Percentiles rank a stretch among this genome's conserved stretches.
phyloP scores from a whole-genome alignment of 1,140 invertebrate genomes.

The Cydia fagiglandana region DNA sequence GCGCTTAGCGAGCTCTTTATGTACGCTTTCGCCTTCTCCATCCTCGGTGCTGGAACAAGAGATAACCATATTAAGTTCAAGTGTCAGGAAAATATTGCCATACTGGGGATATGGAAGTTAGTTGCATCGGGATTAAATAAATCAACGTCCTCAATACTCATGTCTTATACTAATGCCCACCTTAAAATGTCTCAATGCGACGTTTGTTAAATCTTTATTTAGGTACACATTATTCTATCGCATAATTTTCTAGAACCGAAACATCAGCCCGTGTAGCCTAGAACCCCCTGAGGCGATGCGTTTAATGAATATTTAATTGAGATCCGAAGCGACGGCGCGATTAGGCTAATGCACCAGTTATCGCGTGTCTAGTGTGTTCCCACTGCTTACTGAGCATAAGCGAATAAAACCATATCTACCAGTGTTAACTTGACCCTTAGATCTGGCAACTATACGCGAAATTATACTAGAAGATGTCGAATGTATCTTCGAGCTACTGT shows the following conservation, averaged over 20 bases:
- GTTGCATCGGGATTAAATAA: no score
- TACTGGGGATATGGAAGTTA: no score
- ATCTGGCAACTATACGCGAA: no score
- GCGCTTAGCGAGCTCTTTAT: constrained; percentile 80
- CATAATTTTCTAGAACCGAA: neutral
- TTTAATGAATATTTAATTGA: constrained; percentile 46
- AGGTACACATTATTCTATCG: no score
- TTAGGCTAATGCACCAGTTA: constrained; percentile 35
- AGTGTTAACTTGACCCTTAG: neutral
- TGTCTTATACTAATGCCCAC: no score
- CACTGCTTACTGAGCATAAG: neutral
- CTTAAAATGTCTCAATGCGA: no score
- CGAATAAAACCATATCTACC: neutral
- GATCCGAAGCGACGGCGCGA: constrained; percentile 36
- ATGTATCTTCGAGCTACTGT: neutral
- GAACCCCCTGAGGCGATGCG: constrained; percentile 2
- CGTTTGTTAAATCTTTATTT: no score
- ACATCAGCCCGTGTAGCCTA: neutral
- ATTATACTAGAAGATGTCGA: no score
- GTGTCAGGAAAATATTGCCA: neutral
- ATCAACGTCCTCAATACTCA: no score
- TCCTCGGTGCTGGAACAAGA: constrained; percentile 64
- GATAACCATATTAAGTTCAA: neutral
- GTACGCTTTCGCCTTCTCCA: constrained; percentile 83
- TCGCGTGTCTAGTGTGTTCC: neutral